Base-by-base conservation (phyloP, 2,888 invertebrate genomes). In the Leuctra nigra region DNA sequence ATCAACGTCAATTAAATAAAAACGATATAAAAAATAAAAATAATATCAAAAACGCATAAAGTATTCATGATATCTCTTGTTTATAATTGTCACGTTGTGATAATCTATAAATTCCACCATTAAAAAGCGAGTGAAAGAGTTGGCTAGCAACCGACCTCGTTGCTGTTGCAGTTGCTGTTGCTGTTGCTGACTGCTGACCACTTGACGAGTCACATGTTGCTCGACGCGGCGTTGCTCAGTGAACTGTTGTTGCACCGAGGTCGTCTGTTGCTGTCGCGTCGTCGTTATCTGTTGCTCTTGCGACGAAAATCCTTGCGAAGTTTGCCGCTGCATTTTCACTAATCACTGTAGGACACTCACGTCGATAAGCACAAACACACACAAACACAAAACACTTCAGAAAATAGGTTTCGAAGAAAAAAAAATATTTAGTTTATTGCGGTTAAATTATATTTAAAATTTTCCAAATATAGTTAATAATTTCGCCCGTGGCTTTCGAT, bases 131-230 rank as follows among this genome's bases (percentile, higher is more conserved):
- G n/a, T n/a, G n/a, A n/a, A n/a, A n/a, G n/a, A n/a, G n/a, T n/a
- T n/a, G n/a, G n/a, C 20, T 29, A 6, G 29, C 29, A n/a, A 14
- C 38, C 6, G 38, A 38, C 38, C 38, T 38, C 38, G 6, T n/a
- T 44, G 48, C 33, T 60, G 60, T 18, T 50, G 48, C 23, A 86
- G 85, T 85, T 83, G 81, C 33, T 60, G 60, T 18, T 50, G 48
- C 23, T 86, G 85, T 85, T 83, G 81, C 76, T 86, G 86, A 73
- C 84, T 84, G 67, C 77, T 75, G 75, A 85, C 84, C 76, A 86
- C 79, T 75, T 89, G 87, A 70, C 86, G 79, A 66, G 86, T 85
- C 75, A 85, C 82, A 72, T 84, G 86, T 73, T 86, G 86, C 76
- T 88, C 87, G 66, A 85, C 86, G 71, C 83, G 77, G 58, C 72